phyloP scores from a whole-genome alignment of 2,888 invertebrate genomes.

The Harpalus rufipes region DNA sequence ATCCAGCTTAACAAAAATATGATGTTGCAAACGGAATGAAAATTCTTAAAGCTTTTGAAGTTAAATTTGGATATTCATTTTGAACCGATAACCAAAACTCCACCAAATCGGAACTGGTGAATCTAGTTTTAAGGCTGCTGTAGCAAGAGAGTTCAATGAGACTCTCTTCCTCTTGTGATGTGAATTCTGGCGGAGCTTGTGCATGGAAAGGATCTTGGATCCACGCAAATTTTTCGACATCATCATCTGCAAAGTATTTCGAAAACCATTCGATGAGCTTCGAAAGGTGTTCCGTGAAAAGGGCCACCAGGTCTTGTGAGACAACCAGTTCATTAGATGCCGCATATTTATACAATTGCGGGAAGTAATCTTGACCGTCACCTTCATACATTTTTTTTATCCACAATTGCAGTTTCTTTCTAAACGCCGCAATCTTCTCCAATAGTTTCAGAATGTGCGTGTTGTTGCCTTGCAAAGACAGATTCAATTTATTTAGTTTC shows the following conservation, averaged over 20 bases:
- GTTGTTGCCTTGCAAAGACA: constrained; percentile 15
- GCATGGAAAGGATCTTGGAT: constrained; percentile 49
- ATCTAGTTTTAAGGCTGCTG: neutral
- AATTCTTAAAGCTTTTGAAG: neutral
- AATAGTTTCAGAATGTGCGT: constrained; percentile 6
- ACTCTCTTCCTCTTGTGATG: no score
- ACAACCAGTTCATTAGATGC: no score
- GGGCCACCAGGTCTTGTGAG: no score
- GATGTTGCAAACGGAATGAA: constrained; percentile 9
- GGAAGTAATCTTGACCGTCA: no score
- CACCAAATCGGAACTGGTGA: neutral
- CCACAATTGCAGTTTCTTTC: neutral
- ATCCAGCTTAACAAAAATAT: constrained; percentile 11
- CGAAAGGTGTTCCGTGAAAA: no score
- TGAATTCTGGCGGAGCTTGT: no score
- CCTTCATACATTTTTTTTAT: neutral
- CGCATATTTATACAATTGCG: no score
- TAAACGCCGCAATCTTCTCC: neutral
- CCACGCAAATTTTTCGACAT: constrained; percentile 36
- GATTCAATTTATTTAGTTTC: constrained; percentile 60
- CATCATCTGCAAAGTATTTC: no score
- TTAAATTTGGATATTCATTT: constrained; percentile 44
- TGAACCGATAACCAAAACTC: constrained; percentile 58
- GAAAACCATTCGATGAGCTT: no score
- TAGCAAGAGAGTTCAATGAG: neutral